Evolutionary conservation across 2,888 invertebrate species (phyloP).

Genomic region (Tholera decimalis): DNA sequence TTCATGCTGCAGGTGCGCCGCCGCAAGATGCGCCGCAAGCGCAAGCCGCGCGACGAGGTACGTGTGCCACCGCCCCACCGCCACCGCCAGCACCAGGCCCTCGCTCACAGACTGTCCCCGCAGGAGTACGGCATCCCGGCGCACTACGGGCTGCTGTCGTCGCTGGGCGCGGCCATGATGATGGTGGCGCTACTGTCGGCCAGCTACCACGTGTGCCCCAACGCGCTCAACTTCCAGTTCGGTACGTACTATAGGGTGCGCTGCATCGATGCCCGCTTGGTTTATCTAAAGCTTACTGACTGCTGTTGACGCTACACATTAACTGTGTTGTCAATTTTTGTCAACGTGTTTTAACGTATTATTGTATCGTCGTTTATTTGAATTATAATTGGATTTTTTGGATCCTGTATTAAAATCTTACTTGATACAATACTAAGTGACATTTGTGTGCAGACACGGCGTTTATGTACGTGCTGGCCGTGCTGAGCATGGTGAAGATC

Average conservation of each 20-base stretch:
- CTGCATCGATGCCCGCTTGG: not conserved
- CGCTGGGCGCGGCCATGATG: slow-evolving; percentile 96
- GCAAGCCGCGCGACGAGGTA: slow-evolving; percentile 77
- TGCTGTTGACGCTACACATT: not conserved
- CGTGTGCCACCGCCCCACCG: not conserved
- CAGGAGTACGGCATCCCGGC: slow-evolving; percentile 95
- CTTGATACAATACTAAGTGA: not conserved
- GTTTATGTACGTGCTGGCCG: slow-evolving; percentile 98
- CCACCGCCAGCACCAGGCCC: no score
- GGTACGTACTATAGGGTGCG: slow-evolving; percentile 89
- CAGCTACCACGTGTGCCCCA: slow-evolving; percentile 97
- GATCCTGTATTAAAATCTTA: no score
- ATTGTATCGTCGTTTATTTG: no score
- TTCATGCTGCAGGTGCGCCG: slow-evolving; percentile 93
- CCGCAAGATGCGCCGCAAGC: slow-evolving; percentile 72
- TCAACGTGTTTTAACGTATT: no score
- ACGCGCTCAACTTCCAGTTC: slow-evolving; percentile 97
- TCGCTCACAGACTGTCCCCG: not conserved
- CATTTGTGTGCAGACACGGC: slow-evolving; percentile 93
- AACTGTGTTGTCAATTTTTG: no score
- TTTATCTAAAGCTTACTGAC: not conserved
- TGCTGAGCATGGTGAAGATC: slow-evolving; percentile 96
- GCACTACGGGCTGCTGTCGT: slow-evolving; percentile 96
- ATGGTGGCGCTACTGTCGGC: slow-evolving; percentile 97
- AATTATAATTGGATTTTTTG: no score